These are phyloP conservation scores for Centrocercus urophasianus DNA, from an alignment of 2,113 vertebrate genomes.

Conservation along the genomic window DNA sequence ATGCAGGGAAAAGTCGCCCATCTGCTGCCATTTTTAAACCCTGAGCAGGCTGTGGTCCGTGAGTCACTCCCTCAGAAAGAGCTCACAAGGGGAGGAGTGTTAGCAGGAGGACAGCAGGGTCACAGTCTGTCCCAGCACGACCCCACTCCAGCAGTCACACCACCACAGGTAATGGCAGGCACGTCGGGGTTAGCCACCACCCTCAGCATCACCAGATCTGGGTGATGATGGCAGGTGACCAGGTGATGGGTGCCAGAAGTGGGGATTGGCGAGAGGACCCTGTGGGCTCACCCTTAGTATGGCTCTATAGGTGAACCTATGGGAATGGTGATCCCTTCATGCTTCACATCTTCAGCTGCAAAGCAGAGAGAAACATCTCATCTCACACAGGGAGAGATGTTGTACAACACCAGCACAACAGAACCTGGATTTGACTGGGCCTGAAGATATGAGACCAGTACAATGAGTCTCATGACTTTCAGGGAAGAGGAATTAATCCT, in stretches of 20 bases:
- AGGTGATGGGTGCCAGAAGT: neutral
- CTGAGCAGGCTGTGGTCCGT: conserved; percentile 67
- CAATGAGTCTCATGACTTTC: neutral
- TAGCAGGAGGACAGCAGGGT: conserved; percentile 47
- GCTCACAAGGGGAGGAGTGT: conserved; percentile 25
- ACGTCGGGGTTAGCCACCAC: neutral
- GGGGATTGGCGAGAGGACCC: neutral
- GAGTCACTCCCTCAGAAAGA: conserved; percentile 72
- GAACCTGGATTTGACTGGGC: neutral
- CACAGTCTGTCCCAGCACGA: conserved; percentile 58
- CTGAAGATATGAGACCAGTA: neutral
- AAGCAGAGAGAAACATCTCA: neutral
- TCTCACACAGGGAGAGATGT: fast-evolving
- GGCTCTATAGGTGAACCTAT: neutral
- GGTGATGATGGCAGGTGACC: neutral
- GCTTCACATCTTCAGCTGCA: neutral
- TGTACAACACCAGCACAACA: neutral
- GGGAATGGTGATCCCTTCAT: neutral
- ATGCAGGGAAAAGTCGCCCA: conserved; percentile 42
- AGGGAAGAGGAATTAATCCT: neutral
- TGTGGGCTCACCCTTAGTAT: neutral
- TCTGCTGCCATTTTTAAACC: conserved; percentile 74
- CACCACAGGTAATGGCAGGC: neutral
- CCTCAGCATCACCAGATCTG: neutral
- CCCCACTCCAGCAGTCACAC: neutral